Percentiles rank a stretch among this genome's conserved stretches.
phyloP scores from a whole-genome alignment of 2,797 vertebrate genomes.

The Gila robusta region DNA sequence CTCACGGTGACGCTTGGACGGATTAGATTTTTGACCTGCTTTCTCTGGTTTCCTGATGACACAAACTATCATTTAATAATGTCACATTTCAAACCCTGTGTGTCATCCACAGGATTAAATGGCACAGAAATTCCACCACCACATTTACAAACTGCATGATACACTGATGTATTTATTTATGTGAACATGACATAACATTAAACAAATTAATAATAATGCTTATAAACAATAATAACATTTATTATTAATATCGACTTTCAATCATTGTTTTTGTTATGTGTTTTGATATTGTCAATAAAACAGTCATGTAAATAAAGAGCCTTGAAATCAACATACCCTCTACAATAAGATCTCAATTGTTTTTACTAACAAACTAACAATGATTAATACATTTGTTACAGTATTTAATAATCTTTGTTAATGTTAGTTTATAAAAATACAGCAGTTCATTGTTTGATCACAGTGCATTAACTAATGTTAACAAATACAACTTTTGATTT shows the following conservation, averaged over 20 bases:
- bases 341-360: no score
- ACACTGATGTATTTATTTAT: not conserved
- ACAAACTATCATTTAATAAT: not conserved
- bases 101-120: not conserved
- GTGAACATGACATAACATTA: not conserved
- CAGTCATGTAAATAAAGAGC: no score
- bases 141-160: not conserved
- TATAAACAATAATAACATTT: not conserved
- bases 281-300: no score
- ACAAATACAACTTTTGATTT: no score
- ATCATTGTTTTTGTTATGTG: no score
- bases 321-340: no score
- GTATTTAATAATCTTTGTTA: no score
- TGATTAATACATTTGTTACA: no score
- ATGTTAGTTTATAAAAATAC: no score
- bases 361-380: no score
- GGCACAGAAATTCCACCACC: not conserved
- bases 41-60: conserved; percentile 54
- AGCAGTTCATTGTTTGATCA: no score
- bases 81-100: conserved; percentile 11
- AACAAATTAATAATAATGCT: not conserved
- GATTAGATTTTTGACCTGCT: conserved; percentile 81
- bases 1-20: conserved; percentile 90
- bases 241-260: not conserved
- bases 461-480: no score